Evolutionary conservation across 2,888 invertebrate genomes (phyloP).

Genomic region (Cyclophora albipunctata): DNA sequence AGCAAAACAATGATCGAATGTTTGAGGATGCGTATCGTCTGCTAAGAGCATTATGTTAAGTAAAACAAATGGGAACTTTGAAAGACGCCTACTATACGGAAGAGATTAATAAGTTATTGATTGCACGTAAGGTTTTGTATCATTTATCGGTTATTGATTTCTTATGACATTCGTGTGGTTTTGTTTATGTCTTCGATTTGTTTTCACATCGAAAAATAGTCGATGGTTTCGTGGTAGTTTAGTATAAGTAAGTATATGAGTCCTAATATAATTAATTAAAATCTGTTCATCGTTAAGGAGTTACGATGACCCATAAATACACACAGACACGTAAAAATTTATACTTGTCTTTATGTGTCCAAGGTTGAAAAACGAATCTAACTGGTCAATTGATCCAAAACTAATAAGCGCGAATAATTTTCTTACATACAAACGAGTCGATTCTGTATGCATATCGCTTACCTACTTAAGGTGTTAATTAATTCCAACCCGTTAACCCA

Average conservation of each 20-base stretch:
- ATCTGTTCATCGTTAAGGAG: too few species aligned
- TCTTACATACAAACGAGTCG: slow-evolving; percentile 5
- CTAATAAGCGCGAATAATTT: slow-evolving; percentile 6
- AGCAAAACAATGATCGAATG: slow-evolving; percentile 32
- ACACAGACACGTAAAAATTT: too few species aligned
- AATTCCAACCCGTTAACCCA: slow-evolving; percentile 24
- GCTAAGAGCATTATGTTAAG: slow-evolving; percentile 55
- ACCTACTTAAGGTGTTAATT: slow-evolving; percentile 24
- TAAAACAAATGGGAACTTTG: slow-evolving; percentile 57
- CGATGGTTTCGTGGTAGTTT: too few species aligned
- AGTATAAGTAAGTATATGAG: too few species aligned
- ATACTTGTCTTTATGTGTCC: too few species aligned
- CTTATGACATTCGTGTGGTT: not conserved
- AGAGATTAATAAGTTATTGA: slow-evolving; percentile 49
- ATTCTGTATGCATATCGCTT: slow-evolving; percentile 21
- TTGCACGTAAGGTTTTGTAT: slow-evolving; percentile 21
- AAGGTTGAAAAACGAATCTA: not conserved
- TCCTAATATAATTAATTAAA: too few species aligned
- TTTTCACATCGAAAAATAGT: too few species aligned
- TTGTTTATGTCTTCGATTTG: too few species aligned
- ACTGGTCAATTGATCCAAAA: slow-evolving; percentile 20
- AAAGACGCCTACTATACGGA: slow-evolving; percentile 42
- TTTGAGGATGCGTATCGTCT: slow-evolving; percentile 29
- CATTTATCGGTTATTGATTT: slow-evolving; percentile 6
- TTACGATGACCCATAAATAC: too few species aligned